Conservation (phyloP, 2,797 vertebrate genomes). For the Hyperoplus immaculatus region DNA sequence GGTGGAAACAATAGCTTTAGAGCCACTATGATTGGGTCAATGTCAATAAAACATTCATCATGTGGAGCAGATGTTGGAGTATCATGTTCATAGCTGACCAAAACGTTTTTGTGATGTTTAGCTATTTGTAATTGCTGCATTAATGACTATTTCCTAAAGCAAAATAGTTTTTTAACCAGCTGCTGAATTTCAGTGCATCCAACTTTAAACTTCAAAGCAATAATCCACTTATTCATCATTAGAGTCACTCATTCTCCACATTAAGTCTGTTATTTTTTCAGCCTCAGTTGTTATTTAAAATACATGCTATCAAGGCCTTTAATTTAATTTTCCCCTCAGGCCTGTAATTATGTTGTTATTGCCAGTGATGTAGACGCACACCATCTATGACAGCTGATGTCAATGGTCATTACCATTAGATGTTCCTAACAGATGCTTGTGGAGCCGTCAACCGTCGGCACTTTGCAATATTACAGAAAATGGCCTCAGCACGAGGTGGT, state of each 20-base stretch:
- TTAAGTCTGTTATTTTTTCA: conserved; percentile 20
- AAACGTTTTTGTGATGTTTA: not conserved
- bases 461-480: not conserved
- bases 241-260: conserved; percentile 12
- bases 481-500: not conserved
- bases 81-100: not conserved
- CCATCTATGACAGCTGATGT: conserved; percentile 58
- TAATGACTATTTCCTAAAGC: not conserved
- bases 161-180: not conserved
- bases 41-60: not conserved
- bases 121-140: not conserved
- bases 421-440: conserved; percentile 33
- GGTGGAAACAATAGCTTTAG: not conserved
- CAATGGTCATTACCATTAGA: conserved; percentile 49
- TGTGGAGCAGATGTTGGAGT: not conserved
- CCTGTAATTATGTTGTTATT: conserved; percentile 52
- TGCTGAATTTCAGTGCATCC: not conserved
- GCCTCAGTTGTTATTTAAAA: conserved; percentile 29
- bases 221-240: conserved; percentile 24
- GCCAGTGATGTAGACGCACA: conserved; percentile 49
- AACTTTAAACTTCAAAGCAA: not conserved
- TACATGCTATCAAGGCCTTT: conserved; percentile 36
- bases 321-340: conserved; percentile 56
- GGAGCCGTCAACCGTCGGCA: conserved; percentile 40
- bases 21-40: not conserved